Evolutionary conservation across 2,888 invertebrate species (phyloP).

Genomic region (Polia nebulosa): DNA sequence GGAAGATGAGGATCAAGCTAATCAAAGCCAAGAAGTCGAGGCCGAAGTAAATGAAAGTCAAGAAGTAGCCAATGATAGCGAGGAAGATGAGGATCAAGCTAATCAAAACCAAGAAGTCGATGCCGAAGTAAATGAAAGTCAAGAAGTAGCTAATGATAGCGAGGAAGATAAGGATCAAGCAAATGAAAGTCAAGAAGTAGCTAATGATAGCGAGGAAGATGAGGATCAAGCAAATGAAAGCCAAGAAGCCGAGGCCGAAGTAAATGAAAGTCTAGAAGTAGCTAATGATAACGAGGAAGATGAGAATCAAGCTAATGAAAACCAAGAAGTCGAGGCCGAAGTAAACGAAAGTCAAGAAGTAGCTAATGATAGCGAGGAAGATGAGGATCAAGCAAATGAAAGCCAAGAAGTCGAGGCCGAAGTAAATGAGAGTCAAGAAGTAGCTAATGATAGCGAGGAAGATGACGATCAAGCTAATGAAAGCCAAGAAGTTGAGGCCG

Average conservation of each 20-base stretch:
- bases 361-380: constrained; percentile 3
- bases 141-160: constrained; percentile 26
- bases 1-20: constrained; percentile 30
- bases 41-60: constrained; percentile 7
- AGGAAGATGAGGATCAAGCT: constrained; percentile 11
- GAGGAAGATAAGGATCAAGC: constrained; percentile 4
- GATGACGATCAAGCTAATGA: constrained; percentile 41
- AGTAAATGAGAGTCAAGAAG: constrained; percentile 20
- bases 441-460: constrained; percentile 1
- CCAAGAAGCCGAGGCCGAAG: constrained; percentile 20
- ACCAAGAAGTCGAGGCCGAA: constrained; percentile 37
- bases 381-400: constrained; percentile 41
- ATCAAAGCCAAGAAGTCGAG: constrained; percentile 18
- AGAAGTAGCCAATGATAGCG: constrained; percentile 20
- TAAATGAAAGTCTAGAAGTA: constrained; percentile 30
- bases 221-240: constrained; percentile 20
- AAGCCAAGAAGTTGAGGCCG: constrained; percentile 37
- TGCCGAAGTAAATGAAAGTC: no score
- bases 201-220: constrained; percentile 34
- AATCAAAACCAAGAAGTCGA: constrained; percentile 42
- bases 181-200: constrained; percentile 40
- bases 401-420: constrained; percentile 38
- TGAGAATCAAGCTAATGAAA: constrained; percentile 40
- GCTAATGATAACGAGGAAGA: constrained; percentile 16
- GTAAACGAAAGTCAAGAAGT: constrained; percentile 21